A percentile compares a stretch with the other conserved stretches of the same genome.
Conservation (phyloP, 2,113 vertebrate genomes). For the Oncorhynchus gorbuscha region DNA sequence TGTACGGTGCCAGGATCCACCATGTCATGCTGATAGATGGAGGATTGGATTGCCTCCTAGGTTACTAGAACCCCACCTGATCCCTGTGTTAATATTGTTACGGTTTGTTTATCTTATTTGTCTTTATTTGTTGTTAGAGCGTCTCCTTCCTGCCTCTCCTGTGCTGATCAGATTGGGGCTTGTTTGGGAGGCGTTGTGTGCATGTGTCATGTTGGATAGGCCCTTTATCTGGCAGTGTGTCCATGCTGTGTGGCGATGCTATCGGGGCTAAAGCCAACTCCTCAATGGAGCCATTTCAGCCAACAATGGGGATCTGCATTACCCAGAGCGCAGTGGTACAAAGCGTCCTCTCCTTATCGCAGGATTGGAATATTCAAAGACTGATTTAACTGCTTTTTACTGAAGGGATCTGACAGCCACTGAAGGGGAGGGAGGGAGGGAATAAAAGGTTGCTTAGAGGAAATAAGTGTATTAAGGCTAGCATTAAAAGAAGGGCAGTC, state of each 20-base stretch:
- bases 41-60: conserved; percentile 28
- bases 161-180: conserved; percentile 62
- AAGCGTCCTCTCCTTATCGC: conserved; percentile 60
- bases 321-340: conserved; percentile 71
- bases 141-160: conserved; percentile 44
- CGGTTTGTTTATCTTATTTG: conserved; percentile 61
- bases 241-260: conserved; percentile 68
- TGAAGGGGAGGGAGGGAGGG: conserved; percentile 39
- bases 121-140: conserved; percentile 61
- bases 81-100: conserved; percentile 39
- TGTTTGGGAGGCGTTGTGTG: conserved; percentile 62
- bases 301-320: conserved; percentile 71
- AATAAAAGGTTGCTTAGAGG: no score
- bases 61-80: no score
- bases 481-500: no score
- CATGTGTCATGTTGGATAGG: conserved; percentile 64
- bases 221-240: conserved; percentile 68
- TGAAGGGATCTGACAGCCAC: conserved; percentile 46
- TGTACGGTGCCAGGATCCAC: background rate
- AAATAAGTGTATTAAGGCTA: no score
- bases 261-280: conserved; percentile 65
- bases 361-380: conserved; percentile 68
- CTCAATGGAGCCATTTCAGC: conserved; percentile 71
- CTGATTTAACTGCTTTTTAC: conserved; percentile 64
- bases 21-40: conserved; percentile 13